A percentile compares a stretch with the other conserved stretches of the same genome.
phyloP scores from a whole-genome alignment of 1,140 invertebrate species.

The Drosophila ironensis region DNA sequence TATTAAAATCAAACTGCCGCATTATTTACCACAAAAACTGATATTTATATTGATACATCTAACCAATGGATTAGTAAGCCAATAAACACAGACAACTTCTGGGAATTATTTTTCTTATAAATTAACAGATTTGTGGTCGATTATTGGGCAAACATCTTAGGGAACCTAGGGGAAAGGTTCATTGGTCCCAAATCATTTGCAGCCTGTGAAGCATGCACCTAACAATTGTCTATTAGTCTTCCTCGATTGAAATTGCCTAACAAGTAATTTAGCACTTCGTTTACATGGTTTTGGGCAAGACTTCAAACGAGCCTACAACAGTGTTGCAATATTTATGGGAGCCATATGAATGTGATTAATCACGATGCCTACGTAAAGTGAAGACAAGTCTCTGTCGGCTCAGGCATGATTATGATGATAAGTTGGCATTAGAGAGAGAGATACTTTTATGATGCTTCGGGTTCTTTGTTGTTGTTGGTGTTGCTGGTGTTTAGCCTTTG shows the following conservation, averaged over 20 bases:
- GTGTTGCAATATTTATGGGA: conserved; percentile 47
- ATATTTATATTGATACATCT: too few species aligned
- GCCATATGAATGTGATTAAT: conserved; percentile 33
- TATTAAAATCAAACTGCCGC: neutral
- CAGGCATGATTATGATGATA: conserved; percentile 4
- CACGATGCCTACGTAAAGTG: too few species aligned
- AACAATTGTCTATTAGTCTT: too few species aligned
- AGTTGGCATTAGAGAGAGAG: conserved; percentile 15
- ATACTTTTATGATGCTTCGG: conserved; percentile 19
- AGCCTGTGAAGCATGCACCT: too few species aligned
- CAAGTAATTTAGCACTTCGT: conserved; percentile 15
- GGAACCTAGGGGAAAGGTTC: too few species aligned
- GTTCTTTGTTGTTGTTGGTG: neutral
- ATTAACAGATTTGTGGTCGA: conserved; percentile 17
- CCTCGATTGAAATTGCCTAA: conserved; percentile 18
- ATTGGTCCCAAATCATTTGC: too few species aligned
- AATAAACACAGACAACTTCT: too few species aligned
- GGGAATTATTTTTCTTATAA: conserved; percentile 15
- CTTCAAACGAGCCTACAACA: conserved; percentile 13
- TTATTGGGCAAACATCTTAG: neutral
- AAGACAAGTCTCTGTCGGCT: neutral
- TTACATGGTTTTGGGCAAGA: conserved; percentile 9
- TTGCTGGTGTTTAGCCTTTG: neutral
- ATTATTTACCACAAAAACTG: too few species aligned
- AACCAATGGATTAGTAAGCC: too few species aligned